Conservation (phyloP, 2,888 invertebrate species). For the Aspidiotus rigidus region DNA sequence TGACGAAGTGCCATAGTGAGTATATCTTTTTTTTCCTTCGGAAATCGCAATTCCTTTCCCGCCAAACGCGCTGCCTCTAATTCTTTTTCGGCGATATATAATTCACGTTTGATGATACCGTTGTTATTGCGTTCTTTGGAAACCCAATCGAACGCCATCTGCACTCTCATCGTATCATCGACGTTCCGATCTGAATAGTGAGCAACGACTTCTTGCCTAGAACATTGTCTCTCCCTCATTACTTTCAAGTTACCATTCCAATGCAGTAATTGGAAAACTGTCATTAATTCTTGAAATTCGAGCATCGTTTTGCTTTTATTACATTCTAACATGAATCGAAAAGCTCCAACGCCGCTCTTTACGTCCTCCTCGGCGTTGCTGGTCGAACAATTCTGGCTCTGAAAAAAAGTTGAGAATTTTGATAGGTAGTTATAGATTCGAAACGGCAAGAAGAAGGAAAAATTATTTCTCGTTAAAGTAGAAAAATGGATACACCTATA, state of each 20-base stretch:
- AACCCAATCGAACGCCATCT: constrained; percentile 94
- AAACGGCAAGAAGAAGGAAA: neutral
- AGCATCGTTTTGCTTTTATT: constrained; percentile 75
- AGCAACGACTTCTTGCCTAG: constrained; percentile 82
- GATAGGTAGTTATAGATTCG: neutral
- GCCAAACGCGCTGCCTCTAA: constrained; percentile 75
- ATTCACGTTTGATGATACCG: constrained; percentile 68
- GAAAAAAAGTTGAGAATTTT: constrained; percentile 25
- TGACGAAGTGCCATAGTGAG: constrained; percentile 80
- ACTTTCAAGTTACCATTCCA: constrained; percentile 95
- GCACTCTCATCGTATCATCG: constrained; percentile 90
- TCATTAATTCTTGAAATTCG: constrained; percentile 94
- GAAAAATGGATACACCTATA: too few relatives aligned
- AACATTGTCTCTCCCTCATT: constrained; percentile 90
- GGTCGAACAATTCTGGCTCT: constrained; percentile 40
- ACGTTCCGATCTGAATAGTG: constrained; percentile 86
- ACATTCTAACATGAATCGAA: constrained; percentile 56
- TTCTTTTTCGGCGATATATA: constrained; percentile 76
- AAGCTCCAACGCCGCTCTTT: constrained; percentile 69
- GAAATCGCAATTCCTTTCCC: constrained; percentile 82
- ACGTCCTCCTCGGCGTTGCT: constrained; percentile 43
- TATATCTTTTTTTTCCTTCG: constrained; percentile 92
- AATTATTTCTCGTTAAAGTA: constrained; percentile 1
- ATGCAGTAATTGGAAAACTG: constrained; percentile 90
- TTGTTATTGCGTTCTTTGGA: constrained; percentile 63